These are phyloP conservation scores for Maniola hyperantus DNA, from an alignment of 2,888 invertebrate genomes.

Conservation along the genomic window DNA sequence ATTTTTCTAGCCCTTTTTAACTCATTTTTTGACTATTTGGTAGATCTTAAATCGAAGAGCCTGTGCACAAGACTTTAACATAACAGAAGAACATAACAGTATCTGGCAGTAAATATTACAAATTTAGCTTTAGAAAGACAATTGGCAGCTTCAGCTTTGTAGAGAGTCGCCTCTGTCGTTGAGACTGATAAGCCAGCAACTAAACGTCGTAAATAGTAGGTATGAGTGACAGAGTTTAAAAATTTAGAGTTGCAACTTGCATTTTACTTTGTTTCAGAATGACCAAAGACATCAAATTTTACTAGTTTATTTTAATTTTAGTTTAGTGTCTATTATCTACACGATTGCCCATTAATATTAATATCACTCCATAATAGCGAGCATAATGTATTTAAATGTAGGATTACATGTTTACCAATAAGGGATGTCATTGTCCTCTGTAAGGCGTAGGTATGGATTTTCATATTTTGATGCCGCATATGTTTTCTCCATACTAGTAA, in stretches of 20 bases:
- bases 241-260: background rate
- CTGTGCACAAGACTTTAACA: too few relatives aligned
- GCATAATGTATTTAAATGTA: conserved; percentile 15
- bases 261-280: background rate
- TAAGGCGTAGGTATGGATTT: conserved; percentile 6
- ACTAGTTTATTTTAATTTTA: background rate
- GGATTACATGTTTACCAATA: conserved; percentile 27
- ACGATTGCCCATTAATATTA: conserved; percentile 18
- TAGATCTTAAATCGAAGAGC: too few relatives aligned
- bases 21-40: too few relatives aligned
- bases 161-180: too few relatives aligned
- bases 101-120: too few relatives aligned
- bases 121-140: too few relatives aligned
- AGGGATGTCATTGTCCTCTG: conserved; percentile 25
- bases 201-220: too few relatives aligned
- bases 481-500: background rate
- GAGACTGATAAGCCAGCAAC: too few relatives aligned
- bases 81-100: too few relatives aligned
- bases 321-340: conserved; percentile 8
- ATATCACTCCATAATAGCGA: conserved; percentile 11
- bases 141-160: too few relatives aligned
- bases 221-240: too few relatives aligned
- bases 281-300: background rate
- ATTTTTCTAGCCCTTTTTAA: background rate
- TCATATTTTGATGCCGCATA: background rate